Conservation (phyloP, 2,113 vertebrate species). For the Ellobius talpinus region DNA sequence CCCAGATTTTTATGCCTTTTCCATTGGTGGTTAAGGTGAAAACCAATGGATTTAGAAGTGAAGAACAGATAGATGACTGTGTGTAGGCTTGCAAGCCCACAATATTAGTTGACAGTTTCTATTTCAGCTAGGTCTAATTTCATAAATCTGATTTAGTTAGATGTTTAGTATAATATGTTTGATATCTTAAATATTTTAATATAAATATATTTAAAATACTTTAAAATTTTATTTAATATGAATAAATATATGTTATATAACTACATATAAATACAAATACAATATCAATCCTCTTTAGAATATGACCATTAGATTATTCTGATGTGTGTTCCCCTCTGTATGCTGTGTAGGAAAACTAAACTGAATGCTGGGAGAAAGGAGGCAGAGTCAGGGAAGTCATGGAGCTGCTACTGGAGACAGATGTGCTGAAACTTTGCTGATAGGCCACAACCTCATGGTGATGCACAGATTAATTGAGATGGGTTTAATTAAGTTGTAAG, state of each 20-base stretch:
- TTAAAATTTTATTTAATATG: not conserved
- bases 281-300: not conserved
- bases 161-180: not conserved
- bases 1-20: not conserved
- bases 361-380: no score
- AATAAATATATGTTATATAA: not conserved
- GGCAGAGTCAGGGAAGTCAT: no score
- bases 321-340: no score
- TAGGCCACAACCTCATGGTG: no score
- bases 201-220: not conserved
- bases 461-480: no score
- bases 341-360: no score
- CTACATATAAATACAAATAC: not conserved
- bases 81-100: not conserved
- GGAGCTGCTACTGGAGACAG: no score
- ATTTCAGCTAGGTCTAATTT: not conserved
- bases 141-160: not conserved
- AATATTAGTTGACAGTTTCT: slow-evolving; percentile 40
- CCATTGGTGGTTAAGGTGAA: not conserved
- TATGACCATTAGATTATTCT: not conserved
- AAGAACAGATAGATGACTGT: not conserved
- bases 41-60: not conserved
- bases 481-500: no score
- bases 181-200: not conserved
- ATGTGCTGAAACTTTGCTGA: no score